Conservation (phyloP, 2,888 invertebrate species). For the Rotaria macrura region DNA sequence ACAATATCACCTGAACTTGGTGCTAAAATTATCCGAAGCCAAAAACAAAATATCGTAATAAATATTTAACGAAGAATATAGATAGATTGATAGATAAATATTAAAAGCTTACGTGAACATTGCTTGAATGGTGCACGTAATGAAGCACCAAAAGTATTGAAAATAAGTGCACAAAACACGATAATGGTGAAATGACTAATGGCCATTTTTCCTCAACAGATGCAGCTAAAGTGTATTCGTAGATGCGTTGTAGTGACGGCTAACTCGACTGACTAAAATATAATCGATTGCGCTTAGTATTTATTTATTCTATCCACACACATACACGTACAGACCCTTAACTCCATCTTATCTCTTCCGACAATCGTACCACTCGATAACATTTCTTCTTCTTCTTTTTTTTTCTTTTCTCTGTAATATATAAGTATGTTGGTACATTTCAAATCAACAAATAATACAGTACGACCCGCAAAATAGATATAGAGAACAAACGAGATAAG, state of each 20-base stretch:
- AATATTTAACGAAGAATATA: no score
- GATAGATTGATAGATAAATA: no score
- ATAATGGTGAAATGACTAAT: background rate
- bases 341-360: background rate
- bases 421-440: background rate
- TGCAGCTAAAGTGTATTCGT: background rate
- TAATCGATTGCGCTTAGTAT: background rate
- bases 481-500: background rate
- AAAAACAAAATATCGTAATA: no score
- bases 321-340: background rate
- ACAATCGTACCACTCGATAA: background rate
- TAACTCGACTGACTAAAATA: background rate
- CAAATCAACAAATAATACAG: background rate
- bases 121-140: conserved; percentile 17
- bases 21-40: background rate
- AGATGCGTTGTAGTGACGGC: background rate
- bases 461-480: background rate
- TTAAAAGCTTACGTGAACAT: background rate
- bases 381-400: background rate
- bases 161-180: background rate
- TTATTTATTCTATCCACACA: background rate
- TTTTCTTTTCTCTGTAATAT: background rate
- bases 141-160: background rate
- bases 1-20: background rate
- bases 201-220: background rate